Percentiles rank a stretch among this genome's conserved stretches.
phyloP scores from a whole-genome alignment of 1,140 invertebrate species.

The Conus ventricosus region DNA sequence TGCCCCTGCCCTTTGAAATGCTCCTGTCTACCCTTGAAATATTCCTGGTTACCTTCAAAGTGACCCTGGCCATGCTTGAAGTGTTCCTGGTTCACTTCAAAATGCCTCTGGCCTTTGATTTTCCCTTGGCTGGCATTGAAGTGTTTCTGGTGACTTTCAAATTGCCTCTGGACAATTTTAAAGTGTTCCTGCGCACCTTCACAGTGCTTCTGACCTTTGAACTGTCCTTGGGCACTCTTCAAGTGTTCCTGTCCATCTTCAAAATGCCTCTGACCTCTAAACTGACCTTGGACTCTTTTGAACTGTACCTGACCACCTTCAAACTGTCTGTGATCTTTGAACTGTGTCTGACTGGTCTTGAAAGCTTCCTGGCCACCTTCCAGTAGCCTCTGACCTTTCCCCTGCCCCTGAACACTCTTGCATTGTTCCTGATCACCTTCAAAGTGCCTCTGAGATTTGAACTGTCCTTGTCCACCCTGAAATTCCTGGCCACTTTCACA shows the following conservation, averaged over 20 bases:
- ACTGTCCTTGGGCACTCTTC: not conserved
- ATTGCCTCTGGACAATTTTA: not conserved
- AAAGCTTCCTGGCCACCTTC: no score
- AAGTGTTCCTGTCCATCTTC: not conserved
- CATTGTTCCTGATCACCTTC: no score
- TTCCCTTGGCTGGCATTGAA: not conserved
- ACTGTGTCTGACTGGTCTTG: no score
- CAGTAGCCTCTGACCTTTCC: no score
- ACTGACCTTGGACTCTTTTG: not conserved
- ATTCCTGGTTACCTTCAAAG: not conserved
- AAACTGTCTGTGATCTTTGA: no score
- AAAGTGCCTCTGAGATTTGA: no score
- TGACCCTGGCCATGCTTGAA: not conserved
- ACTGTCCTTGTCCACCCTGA: no score
- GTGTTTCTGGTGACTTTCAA: not conserved
- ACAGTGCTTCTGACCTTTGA: not conserved
- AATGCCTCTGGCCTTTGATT: not conserved
- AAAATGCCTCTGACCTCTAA: not conserved
- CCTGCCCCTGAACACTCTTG: no score
- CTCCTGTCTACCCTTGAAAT: not conserved
- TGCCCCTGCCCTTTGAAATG: not conserved
- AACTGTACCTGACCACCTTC: not conserved
- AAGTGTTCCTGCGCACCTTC: not conserved
- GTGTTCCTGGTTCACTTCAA: not conserved
- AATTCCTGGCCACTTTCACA: not conserved